These are phyloP conservation scores for Zoroaster sp. DNA, from an alignment of 53 echinoderm and acorn worm species.

Conservation along the genomic window DNA sequence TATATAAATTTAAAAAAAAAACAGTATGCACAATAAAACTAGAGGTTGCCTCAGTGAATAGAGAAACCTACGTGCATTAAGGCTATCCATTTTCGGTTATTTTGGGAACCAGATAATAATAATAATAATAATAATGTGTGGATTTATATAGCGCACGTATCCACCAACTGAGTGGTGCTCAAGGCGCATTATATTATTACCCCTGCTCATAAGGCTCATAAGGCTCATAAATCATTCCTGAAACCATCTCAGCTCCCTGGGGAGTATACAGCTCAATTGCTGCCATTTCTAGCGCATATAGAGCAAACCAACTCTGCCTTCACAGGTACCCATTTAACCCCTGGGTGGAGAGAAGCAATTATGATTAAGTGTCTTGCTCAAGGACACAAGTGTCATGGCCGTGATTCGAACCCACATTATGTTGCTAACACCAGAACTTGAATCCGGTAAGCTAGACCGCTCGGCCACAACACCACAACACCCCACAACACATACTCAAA, in stretches of 20 bases:
- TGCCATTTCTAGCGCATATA: background rate
- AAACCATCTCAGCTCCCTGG: background rate
- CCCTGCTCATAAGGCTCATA: background rate
- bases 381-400: background rate
- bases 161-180: too few relatives aligned
- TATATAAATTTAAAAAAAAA: too few relatives aligned
- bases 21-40: too few relatives aligned
- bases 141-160: too few relatives aligned
- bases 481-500: too few relatives aligned
- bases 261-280: background rate
- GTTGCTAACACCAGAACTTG: background rate
- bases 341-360: background rate
- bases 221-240: background rate
- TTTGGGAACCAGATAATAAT: too few relatives aligned
- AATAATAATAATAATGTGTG: too few relatives aligned
- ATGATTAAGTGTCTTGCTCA: background rate
- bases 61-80: too few relatives aligned
- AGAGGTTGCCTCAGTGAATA: too few relatives aligned
- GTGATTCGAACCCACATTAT: too few relatives aligned
- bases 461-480: background rate
- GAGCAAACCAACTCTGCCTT: background rate
- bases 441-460: background rate
- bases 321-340: background rate
- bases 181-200: background rate
- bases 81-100: too few relatives aligned